Conservation (phyloP, 2,888 invertebrate genomes). For the Clusia tigrina region DNA sequence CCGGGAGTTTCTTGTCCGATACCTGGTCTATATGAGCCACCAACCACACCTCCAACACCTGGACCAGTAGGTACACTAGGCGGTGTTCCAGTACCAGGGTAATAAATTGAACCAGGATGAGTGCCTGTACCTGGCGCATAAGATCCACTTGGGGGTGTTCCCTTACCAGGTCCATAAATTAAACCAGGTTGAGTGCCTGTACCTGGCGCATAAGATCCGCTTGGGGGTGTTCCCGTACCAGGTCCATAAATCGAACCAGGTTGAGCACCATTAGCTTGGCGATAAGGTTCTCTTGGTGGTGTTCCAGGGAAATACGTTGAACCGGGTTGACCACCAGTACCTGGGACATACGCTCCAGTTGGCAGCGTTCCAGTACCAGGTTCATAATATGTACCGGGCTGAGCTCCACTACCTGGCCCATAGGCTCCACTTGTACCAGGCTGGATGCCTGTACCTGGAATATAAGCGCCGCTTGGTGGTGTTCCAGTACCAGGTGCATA, state of each 20-base stretch:
- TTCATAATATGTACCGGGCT: conserved; percentile 11
- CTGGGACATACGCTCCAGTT: conserved; percentile 14
- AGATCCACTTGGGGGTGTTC: conserved; percentile 25
- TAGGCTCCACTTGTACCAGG: conserved; percentile 27
- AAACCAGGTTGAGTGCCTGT: conserved; percentile 16
- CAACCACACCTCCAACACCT: conserved; percentile 13
- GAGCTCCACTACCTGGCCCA: conserved; percentile 22
- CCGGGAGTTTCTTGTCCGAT: not conserved
- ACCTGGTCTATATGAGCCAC: not conserved
- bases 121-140: conserved; percentile 12
- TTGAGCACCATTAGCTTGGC: conserved; percentile 16
- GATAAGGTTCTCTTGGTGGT: not conserved
- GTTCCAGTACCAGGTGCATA: conserved; percentile 13
- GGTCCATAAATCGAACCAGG: conserved; percentile 22
- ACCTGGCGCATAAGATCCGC: not conserved
- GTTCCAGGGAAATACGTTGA: conserved; percentile 16
- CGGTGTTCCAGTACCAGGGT: conserved; percentile 37
- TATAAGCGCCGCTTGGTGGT: conserved; percentile 24
- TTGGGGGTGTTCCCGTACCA: conserved; percentile 8
- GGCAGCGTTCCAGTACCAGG: conserved; percentile 15
- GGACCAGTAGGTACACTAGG: not conserved
- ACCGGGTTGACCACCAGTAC: conserved; percentile 15
- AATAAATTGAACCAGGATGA: conserved; percentile 19
- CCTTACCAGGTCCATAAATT: conserved; percentile 35
- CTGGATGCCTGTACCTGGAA: conserved; percentile 29